phyloP scores from a whole-genome alignment of 2,888 invertebrate species.

The Melanostoma scalare region DNA sequence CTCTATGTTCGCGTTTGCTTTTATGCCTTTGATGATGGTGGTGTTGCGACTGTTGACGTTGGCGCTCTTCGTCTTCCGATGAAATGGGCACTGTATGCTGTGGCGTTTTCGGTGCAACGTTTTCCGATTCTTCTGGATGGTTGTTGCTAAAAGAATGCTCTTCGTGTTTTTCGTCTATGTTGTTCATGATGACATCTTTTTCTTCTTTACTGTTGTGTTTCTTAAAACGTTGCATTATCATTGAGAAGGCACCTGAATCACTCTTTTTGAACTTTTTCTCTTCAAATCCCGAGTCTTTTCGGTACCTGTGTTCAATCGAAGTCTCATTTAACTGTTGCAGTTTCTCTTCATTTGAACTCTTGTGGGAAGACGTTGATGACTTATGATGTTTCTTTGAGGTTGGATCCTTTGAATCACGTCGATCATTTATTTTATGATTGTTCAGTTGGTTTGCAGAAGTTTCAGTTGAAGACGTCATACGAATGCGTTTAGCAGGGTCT shows the following conservation, averaged over 20 bases:
- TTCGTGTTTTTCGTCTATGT: constrained; percentile 44
- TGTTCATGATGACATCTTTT: constrained; percentile 55
- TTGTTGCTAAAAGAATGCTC: constrained; percentile 43
- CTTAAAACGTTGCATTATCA: constrained; percentile 62
- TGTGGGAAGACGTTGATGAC: constrained; percentile 50
- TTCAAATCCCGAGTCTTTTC: constrained; percentile 75
- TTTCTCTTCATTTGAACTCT: constrained; percentile 70
- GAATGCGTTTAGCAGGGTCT: constrained; percentile 79
- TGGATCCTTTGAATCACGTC: constrained; percentile 89
- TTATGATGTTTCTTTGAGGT: constrained; percentile 74
- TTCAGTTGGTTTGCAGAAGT: constrained; percentile 80
- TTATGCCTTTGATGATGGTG: constrained; percentile 78
- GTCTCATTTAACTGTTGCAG: constrained; percentile 55
- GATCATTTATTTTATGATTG: constrained; percentile 83
- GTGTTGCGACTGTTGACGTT: constrained; percentile 45
- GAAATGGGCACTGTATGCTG: constrained; percentile 59
- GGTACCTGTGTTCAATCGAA: constrained; percentile 78
- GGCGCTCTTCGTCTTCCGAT: constrained; percentile 73
- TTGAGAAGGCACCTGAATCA: constrained; percentile 69
- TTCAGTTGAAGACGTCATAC: constrained; percentile 75
- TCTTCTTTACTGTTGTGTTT: constrained; percentile 75
- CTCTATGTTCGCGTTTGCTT: constrained; percentile 80
- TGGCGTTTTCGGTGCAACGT: constrained; percentile 55
- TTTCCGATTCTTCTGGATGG: constrained; percentile 51
- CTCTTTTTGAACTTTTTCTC: constrained; percentile 78